Conservation (phyloP, 2,113 vertebrate genomes). For the Mustelus asterias region DNA sequence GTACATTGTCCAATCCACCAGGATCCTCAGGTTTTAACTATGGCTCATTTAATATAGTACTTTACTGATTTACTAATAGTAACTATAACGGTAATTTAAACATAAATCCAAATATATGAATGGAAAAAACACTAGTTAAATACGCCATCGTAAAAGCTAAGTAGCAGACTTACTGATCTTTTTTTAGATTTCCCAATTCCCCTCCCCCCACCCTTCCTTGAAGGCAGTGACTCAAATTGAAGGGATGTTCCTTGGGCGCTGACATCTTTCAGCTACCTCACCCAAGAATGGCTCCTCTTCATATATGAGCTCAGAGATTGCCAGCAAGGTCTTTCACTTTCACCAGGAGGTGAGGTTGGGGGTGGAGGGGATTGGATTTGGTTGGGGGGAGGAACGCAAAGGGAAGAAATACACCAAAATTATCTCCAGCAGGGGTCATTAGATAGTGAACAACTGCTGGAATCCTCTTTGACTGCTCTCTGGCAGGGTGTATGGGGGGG, state of each 20-base stretch:
- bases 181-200: not conserved
- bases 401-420: not conserved
- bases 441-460: not conserved
- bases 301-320: not conserved
- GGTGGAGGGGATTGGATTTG: not conserved
- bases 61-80: not conserved
- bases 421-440: not conserved
- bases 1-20: not conserved
- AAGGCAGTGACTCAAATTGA: not conserved
- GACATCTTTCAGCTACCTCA: not conserved
- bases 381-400: not conserved
- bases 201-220: not conserved
- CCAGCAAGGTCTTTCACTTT: not conserved
- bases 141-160: not conserved
- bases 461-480: not conserved
- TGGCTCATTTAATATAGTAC: not conserved
- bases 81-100: not conserved
- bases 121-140: not conserved
- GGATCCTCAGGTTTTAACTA: not conserved
- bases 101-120: not conserved
- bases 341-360: not conserved
- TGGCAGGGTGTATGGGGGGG: not conserved
- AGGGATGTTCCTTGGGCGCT: not conserved
- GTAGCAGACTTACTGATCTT: not conserved
- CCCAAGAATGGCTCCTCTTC: not conserved